These are phyloP conservation scores for Oryzias javanicus DNA, from an alignment of 2,113 vertebrate genomes.

Conservation along the genomic window DNA sequence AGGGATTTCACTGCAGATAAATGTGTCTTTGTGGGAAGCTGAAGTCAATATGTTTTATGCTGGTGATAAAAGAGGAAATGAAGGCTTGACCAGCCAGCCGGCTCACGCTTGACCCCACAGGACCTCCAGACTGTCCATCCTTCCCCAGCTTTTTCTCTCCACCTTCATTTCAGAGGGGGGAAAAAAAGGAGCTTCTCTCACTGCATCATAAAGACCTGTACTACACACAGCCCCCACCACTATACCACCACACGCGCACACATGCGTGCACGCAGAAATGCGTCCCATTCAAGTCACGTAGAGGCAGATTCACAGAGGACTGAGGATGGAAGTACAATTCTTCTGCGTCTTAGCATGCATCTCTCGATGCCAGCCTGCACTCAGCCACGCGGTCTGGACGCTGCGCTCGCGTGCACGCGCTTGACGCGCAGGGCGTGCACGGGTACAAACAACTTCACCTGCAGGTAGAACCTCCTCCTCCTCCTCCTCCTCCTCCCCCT, in stretches of 20 bases:
- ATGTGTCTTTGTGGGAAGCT: slow-evolving; percentile 5
- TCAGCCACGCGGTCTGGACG: slow-evolving; percentile 48
- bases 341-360: slow-evolving; percentile 55
- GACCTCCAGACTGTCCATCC: slow-evolving; percentile 14
- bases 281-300: slow-evolving; percentile 68
- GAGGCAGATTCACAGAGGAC: slow-evolving; percentile 47
- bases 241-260: background rate
- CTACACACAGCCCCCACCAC: slow-evolving; percentile 8
- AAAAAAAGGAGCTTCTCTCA: slow-evolving; percentile 25
- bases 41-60: slow-evolving; percentile 16
- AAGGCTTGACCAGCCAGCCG: slow-evolving; percentile 12
- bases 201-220: slow-evolving; percentile 38
- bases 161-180: slow-evolving; percentile 50
- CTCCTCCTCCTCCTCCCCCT: too few species aligned
- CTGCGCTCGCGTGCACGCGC: slow-evolving; percentile 44
- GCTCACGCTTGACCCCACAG: slow-evolving; percentile 21
- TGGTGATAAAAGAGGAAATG: slow-evolving; percentile 11
- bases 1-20: background rate
- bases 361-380: slow-evolving; percentile 42
- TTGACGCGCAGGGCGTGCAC: background rate
- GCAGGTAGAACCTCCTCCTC: slow-evolving; percentile 58
- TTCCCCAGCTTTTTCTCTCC: slow-evolving; percentile 19
- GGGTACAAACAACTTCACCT: slow-evolving; percentile 26
- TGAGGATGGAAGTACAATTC: background rate
- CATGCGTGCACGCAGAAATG: slow-evolving; percentile 11